These are phyloP conservation scores for Macrophya annulata DNA, from an alignment of 2,888 invertebrate species.

Conservation along the genomic window DNA sequence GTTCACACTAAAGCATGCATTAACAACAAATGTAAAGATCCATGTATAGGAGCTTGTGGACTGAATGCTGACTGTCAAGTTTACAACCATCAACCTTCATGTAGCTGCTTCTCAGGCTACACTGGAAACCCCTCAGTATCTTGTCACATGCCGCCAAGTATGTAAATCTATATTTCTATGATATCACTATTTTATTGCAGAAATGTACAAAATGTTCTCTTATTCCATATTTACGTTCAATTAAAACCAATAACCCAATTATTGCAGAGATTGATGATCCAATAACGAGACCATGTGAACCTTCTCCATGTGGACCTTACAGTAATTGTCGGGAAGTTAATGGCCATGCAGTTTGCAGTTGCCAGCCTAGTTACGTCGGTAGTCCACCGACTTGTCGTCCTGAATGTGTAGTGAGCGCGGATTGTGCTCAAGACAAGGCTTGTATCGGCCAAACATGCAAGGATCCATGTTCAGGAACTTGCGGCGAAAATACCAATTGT, in stretches of 20 bases:
- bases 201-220: slow-evolving; percentile 7
- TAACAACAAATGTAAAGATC: slow-evolving; percentile 92
- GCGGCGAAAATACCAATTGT: slow-evolving; percentile 91
- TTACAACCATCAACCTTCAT: slow-evolving; percentile 91
- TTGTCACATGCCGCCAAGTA: slow-evolving; percentile 83
- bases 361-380: slow-evolving; percentile 89
- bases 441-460: slow-evolving; percentile 91
- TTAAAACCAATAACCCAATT: slow-evolving; percentile 51
- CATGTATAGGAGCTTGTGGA: slow-evolving; percentile 92
- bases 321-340: slow-evolving; percentile 88
- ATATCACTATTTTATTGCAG: slow-evolving; percentile 51
- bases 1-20: slow-evolving; percentile 88
- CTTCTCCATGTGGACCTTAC: slow-evolving; percentile 90
- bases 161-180: slow-evolving; percentile 63
- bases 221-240: not conserved
- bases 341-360: slow-evolving; percentile 91
- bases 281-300: slow-evolving; percentile 83
- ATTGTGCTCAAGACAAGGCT: slow-evolving; percentile 90
- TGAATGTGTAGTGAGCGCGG: slow-evolving; percentile 91
- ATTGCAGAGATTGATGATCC: slow-evolving; percentile 69
- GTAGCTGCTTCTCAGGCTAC: slow-evolving; percentile 87
- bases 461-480: slow-evolving; percentile 92
- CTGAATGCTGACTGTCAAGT: slow-evolving; percentile 92
- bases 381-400: slow-evolving; percentile 90
- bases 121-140: slow-evolving; percentile 90